Conservation (phyloP, 2,888 invertebrate genomes). For the Pasiphila rectangulata region DNA sequence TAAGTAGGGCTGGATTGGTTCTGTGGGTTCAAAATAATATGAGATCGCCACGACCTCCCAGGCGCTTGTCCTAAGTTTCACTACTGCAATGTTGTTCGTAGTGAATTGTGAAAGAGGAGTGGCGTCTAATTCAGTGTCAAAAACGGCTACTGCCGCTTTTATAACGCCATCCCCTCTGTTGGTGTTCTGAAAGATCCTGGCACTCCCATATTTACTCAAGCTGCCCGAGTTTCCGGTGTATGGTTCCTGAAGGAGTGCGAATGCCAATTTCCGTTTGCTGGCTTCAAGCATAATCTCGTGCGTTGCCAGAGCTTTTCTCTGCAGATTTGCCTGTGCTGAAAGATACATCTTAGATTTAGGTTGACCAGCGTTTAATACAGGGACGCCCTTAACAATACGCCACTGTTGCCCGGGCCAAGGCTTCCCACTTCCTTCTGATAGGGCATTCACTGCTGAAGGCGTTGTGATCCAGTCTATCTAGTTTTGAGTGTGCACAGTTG, state of each 20-base stretch:
- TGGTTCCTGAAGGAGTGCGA: neutral
- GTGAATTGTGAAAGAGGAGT: neutral
- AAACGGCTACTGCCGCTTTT: no score
- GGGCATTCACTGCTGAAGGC: neutral
- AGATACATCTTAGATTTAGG: no score
- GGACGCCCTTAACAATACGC: neutral
- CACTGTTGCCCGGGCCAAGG: neutral
- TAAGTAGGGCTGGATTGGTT: no score
- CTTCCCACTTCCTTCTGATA: neutral
- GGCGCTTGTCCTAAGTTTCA: no score
- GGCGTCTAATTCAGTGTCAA: neutral
- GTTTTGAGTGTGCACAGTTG: neutral
- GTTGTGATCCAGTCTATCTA: neutral
- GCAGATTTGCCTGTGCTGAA: neutral
- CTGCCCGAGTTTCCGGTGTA: neutral
- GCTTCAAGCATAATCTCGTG: neutral
- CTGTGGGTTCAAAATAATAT: neutral
- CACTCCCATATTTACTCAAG: neutral
- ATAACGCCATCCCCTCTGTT: neutral
- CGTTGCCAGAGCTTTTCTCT: neutral
- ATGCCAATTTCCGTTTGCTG: neutral
- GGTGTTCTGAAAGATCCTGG: slow-evolving; percentile 6
- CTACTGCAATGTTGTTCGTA: neutral
- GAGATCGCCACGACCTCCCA: neutral
- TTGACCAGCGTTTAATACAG: no score